These are phyloP conservation scores for Pelmatolapia mariae DNA, from an alignment of 2,113 vertebrate genomes.

Conservation along the genomic window DNA sequence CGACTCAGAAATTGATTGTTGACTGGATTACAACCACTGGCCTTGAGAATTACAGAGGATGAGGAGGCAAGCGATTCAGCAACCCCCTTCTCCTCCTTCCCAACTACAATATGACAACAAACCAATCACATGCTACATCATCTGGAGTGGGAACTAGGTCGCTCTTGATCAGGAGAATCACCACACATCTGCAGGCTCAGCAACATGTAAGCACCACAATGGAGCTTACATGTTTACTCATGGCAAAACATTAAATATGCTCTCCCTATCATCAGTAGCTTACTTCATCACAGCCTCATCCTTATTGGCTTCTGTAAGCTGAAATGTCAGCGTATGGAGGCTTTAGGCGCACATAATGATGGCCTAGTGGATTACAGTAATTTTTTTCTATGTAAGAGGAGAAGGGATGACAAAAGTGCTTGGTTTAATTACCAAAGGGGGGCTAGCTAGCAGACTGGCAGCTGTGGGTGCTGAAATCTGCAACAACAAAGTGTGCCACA, in stretches of 20 bases:
- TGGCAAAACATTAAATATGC: background rate
- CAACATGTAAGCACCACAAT: background rate
- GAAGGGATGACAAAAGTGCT: background rate
- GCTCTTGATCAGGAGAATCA: slow-evolving; percentile 37
- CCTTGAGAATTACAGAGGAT: slow-evolving; percentile 49
- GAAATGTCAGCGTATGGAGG: background rate
- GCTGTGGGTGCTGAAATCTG: background rate
- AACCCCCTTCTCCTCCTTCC: background rate
- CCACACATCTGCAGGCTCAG: slow-evolving; percentile 38
- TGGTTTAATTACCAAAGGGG: background rate
- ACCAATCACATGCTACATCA: slow-evolving; percentile 46
- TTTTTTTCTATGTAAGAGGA: background rate
- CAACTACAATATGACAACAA: slow-evolving; percentile 47
- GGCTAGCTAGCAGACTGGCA: slow-evolving; percentile 3
- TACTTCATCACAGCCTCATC: background rate
- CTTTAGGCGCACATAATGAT: background rate
- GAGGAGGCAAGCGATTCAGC: slow-evolving; percentile 24
- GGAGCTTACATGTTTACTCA: background rate
- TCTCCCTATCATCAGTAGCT: background rate
- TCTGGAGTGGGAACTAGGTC: slow-evolving; percentile 51
- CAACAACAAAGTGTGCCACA: background rate
- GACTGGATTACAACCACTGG: slow-evolving; percentile 39
- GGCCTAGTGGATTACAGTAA: background rate
- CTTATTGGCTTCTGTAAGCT: background rate
- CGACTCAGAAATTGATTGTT: slow-evolving; percentile 24